Conservation (phyloP, 1,140 invertebrate genomes). For the Drosophila arawakana region DNA sequence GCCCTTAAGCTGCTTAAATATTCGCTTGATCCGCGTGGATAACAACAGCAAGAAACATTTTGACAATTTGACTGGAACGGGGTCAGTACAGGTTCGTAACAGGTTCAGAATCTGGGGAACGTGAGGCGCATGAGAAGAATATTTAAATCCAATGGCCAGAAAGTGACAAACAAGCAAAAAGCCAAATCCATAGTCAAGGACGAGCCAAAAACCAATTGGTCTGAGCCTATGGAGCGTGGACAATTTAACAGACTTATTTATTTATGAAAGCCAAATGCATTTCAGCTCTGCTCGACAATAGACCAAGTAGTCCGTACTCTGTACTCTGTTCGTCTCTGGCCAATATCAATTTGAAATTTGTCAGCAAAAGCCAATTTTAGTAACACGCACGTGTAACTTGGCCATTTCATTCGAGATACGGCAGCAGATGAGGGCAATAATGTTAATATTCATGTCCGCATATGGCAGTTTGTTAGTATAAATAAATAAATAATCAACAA, state of each 20-base stretch:
- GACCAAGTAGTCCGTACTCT: constrained; percentile 35
- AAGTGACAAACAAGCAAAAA: constrained; percentile 64
- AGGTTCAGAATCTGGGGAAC: constrained; percentile 30
- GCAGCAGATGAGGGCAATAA: constrained; percentile 3
- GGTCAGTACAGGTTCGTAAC: background rate
- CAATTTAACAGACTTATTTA: constrained; percentile 77
- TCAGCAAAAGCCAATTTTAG: constrained; percentile 55
- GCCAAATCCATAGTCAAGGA: constrained; percentile 13
- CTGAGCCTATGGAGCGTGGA: constrained; percentile 37
- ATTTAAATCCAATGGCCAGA: constrained; percentile 66
- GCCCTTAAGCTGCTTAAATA: constrained; percentile 70
- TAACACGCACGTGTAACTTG: constrained; percentile 52
- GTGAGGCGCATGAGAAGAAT: constrained; percentile 65
- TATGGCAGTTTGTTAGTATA: constrained; percentile 11
- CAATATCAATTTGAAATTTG: constrained; percentile 67
- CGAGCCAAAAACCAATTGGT: constrained; percentile 1
- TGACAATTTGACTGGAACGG: constrained; percentile 36
- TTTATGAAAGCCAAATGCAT: constrained; percentile 75
- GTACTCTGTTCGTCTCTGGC: constrained; percentile 38
- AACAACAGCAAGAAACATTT: constrained; percentile 17
- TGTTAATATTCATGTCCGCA: constrained; percentile 30
- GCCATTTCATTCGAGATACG: background rate
- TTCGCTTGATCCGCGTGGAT: constrained; percentile 56
- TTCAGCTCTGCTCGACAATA: constrained; percentile 52
- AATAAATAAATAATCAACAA: constrained; percentile 24